Evolutionary conservation across 2,113 vertebrate species (phyloP), one percentile per base, ranked within the genome.

Genomic region (Oenanthe melanoleuca): DNA sequence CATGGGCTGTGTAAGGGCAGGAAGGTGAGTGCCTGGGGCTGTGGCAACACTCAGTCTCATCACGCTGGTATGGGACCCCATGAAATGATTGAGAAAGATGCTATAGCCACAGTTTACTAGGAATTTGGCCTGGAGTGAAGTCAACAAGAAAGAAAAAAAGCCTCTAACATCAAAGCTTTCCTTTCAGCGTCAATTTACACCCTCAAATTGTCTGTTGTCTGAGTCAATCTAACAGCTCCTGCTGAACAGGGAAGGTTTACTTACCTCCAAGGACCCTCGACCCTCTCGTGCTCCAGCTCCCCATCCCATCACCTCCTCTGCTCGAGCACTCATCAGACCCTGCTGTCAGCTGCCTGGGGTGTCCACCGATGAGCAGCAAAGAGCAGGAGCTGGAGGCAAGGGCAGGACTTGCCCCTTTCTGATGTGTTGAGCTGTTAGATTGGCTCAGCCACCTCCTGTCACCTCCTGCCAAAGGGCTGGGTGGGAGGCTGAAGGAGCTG

Each of bases 111-210:
- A 40, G 91, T 87, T 87, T 18, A 69, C 59, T 10, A 94, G 94
- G 90, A 95, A 96, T 95, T 95, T 95, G 89, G 89, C 91, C 89
- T 26, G 59, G 42, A 93, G 75, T 88, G 53, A 93, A 94, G 80
- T 86, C 61, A 88, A 81, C 60, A 88, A 73, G 75, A 92, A 78
- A 80, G 42, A 91, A 93, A 88, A 88, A 93, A 91, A 77, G 6
- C 20, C 9, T 49, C 34, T 69, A 82, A 95, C 90, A 95, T 95
- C 94, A 96, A 96, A 96, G 89, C 89, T 93, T 92, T 91, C 34
- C 64, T 95, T 80, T 92, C 75, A 83, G 86, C 42, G 80, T 96
- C 92, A 94, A 72, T 96, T 96, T 95, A 94, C 88, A 95, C 90
- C 63, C 63, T 92, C 78, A 74, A 81, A 64, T 49, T 75, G 49